Conservation (phyloP, 2,888 invertebrate genomes). For the Stictocephala bisonia region DNA sequence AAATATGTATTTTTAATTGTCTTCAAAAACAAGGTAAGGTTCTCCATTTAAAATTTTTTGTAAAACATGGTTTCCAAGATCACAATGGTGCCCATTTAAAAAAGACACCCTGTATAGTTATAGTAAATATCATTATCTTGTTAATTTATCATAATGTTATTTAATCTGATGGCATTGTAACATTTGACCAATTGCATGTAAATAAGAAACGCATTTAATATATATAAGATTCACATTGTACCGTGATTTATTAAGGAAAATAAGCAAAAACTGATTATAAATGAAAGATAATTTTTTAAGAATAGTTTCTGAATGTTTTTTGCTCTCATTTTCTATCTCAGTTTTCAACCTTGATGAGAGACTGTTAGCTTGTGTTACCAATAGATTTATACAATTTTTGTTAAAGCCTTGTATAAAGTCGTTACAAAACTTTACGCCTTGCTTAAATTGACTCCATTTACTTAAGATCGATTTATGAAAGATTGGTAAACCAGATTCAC, state of each 20-base stretch:
- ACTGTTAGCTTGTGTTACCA: neutral
- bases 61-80: no score
- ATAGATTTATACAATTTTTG: neutral
- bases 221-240: constrained; percentile 3
- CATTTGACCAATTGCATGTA: constrained; percentile 1
- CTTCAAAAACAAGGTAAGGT: no score
- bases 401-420: neutral
- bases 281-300: neutral
- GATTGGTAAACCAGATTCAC: neutral
- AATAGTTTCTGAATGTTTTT: neutral
- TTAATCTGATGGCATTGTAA: neutral
- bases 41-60: no score
- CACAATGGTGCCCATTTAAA: no score
- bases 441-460: constrained; percentile 26
- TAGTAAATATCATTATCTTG: no score
- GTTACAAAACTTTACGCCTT: neutral
- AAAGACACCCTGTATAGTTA: no score
- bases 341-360: neutral
- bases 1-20: no score
- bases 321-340: neutral
- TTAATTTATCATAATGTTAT: constrained; percentile 27
- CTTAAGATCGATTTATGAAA: neutral
- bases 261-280: constrained; percentile 4
- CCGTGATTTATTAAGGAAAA: constrained; percentile 7
- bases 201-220: constrained; percentile 32